Evolutionary conservation across 2,888 invertebrate species (phyloP), one percentile per base, ranked within the genome.

Genomic region (Caenorhabditis wallacei): DNA sequence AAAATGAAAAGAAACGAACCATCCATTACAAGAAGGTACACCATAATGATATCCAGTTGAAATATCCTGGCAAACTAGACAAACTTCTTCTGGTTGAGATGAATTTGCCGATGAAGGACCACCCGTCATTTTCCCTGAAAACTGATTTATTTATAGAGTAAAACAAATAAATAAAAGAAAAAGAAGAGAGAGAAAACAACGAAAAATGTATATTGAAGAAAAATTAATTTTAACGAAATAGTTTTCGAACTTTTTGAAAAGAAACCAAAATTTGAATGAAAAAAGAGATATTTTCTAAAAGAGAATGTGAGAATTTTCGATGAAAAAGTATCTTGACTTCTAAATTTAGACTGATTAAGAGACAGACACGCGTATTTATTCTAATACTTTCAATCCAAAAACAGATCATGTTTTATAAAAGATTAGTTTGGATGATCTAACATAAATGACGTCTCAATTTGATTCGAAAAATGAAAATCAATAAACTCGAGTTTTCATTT

Each of bases 21-120:
- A 90, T 84, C 90, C 90, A 81, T 90, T 91, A 69, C 90, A 91
- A 20, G 88, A 88, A 0, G 90, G 90, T 13, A 90, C 89, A 5
- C 90, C 90, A 70, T 91, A 91, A 64, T 91, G 91, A 76, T 89
- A 91, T 30, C 91, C 91, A 11, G 91, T 91, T 16, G 87, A 87
- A 54, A 88, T 85, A 74, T 91, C 91, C 51, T 87, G 86, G 72
- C 91, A 90, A 11, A 90, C 90, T 16, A 88, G 76, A 51, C 87
- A 88, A 11, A 86, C 40, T 66, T 88, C 88, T 72, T 87, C 87
- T 11, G 87, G 86, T 64, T 87, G 87, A 13, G 87, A 87, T 2
- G 84, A 78, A 46, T 82, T 83, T 1, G 63, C 43, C 16, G 68
- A 56, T 16, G 82, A 76, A 20, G 80, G 54, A 24, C 68, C 57